Percentiles rank a stretch among this genome's conserved stretches.
These are phyloP conservation scores for Leptobrachium leishanense DNA, from an alignment of 2,113 vertebrate genomes.

Conservation along the genomic window DNA sequence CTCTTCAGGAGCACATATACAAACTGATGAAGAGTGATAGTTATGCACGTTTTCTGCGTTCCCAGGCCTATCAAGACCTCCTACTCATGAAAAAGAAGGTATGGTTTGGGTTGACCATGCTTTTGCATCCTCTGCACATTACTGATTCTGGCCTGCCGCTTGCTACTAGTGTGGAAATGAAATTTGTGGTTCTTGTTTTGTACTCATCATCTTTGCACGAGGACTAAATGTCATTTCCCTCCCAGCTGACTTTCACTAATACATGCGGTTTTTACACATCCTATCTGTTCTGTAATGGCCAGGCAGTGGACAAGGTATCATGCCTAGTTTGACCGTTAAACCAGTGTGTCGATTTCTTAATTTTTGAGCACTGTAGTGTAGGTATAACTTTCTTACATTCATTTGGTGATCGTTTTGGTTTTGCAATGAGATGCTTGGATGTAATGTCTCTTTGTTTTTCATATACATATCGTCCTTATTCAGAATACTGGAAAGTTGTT, in stretches of 20 bases:
- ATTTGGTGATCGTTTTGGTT: too few species aligned
- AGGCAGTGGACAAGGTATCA: background rate
- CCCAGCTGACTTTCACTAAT: constrained; percentile 26
- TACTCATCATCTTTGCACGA: constrained; percentile 51
- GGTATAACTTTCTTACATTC: too few species aligned
- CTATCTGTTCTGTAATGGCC: background rate
- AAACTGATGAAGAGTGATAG: constrained; percentile 98
- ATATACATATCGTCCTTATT: too few species aligned
- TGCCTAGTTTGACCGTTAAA: too few species aligned
- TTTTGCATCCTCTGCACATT: constrained; percentile 64
- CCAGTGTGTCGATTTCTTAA: too few species aligned
- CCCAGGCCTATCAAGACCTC: constrained; percentile 92
- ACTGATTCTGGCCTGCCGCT: constrained; percentile 70
- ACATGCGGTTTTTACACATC: background rate
- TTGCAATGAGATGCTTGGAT: too few species aligned
- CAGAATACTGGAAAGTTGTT: too few species aligned
- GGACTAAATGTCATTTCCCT: constrained; percentile 51
- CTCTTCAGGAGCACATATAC: constrained; percentile 91
- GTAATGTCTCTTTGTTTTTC: too few species aligned
- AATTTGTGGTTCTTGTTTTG: constrained; percentile 56
- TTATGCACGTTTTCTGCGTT: constrained; percentile 94
- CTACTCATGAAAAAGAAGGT: constrained; percentile 94
- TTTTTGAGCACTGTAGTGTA: too few species aligned
- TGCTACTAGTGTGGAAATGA: constrained; percentile 68
- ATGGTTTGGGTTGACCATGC: constrained; percentile 67